phyloP scores from a whole-genome alignment of 2,888 invertebrate genomes.

The Microctonus aethiopoides region DNA sequence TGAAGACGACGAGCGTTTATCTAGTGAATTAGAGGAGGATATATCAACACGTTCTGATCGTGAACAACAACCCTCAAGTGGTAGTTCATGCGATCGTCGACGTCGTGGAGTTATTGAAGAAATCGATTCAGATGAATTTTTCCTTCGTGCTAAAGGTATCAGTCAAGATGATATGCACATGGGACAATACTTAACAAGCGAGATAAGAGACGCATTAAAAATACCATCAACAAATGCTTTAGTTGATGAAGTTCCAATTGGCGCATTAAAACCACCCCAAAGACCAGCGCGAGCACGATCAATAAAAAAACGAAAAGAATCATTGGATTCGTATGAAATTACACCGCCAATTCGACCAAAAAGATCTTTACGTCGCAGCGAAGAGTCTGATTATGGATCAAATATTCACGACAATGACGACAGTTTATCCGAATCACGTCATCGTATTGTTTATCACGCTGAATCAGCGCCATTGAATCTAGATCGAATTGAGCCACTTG shows the following conservation, averaged over 20 bases:
- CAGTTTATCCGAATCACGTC: constrained; percentile 46
- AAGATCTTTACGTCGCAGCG: constrained; percentile 61
- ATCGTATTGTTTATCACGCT: constrained; percentile 59
- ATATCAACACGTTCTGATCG: constrained; percentile 64
- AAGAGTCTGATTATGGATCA: constrained; percentile 47
- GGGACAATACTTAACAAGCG: constrained; percentile 80
- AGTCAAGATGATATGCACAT: constrained; percentile 85
- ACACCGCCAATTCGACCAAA: constrained; percentile 69
- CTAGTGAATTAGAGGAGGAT: constrained; percentile 50
- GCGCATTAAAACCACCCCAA: constrained; percentile 54
- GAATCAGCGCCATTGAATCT: constrained; percentile 45
- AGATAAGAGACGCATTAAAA: constrained; percentile 83
- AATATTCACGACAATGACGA: constrained; percentile 37
- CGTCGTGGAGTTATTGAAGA: constrained; percentile 82
- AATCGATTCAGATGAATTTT: constrained; percentile 89
- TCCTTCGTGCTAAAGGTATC: constrained; percentile 83
- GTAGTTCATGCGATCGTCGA: constrained; percentile 71
- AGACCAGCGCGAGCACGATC: constrained; percentile 56
- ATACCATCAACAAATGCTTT: constrained; percentile 72
- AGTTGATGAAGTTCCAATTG: constrained; percentile 66
- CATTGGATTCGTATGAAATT: constrained; percentile 50
- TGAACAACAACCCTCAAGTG: constrained; percentile 72
- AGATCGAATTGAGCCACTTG: constrained; percentile 52
- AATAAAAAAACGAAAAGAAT: constrained; percentile 55
- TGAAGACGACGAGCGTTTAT: constrained; percentile 46